phyloP scores from a whole-genome alignment of 1,140 invertebrate species.

The Helicoverpa zea region DNA sequence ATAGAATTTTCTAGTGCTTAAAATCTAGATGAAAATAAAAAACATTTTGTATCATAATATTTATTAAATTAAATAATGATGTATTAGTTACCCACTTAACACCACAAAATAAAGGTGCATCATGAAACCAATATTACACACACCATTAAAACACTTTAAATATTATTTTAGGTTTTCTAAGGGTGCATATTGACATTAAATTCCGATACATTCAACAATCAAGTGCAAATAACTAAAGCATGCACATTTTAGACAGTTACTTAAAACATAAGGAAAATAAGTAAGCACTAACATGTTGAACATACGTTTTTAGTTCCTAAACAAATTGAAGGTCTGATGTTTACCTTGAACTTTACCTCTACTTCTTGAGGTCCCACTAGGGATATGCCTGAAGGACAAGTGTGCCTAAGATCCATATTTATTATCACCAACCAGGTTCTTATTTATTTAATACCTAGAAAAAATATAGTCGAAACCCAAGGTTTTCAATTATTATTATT shows the following conservation, averaged over 20 bases:
- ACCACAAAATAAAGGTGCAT: too few species aligned
- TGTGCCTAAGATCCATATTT: neutral
- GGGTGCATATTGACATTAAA: neutral
- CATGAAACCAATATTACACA: too few species aligned
- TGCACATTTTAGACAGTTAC: neutral
- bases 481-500: too few species aligned
- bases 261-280: neutral
- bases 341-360: slow-evolving; percentile 1
- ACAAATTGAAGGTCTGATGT: slow-evolving; percentile 1
- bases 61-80: too few species aligned
- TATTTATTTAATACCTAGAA: too few species aligned
- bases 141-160: neutral
- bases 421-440: too few species aligned
- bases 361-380: neutral
- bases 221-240: neutral
- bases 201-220: neutral
- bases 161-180: neutral
- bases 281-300: neutral
- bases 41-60: too few species aligned
- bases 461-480: neutral
- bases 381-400: too few species aligned
- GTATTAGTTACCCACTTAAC: too few species aligned
- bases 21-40: too few species aligned
- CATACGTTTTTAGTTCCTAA: slow-evolving; percentile 6
- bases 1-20: too few species aligned